Percentiles rank a stretch among this genome's conserved stretches.
These are phyloP conservation scores for Norana najaformis DNA, from an alignment of 2,888 invertebrate species.

Conservation along the genomic window DNA sequence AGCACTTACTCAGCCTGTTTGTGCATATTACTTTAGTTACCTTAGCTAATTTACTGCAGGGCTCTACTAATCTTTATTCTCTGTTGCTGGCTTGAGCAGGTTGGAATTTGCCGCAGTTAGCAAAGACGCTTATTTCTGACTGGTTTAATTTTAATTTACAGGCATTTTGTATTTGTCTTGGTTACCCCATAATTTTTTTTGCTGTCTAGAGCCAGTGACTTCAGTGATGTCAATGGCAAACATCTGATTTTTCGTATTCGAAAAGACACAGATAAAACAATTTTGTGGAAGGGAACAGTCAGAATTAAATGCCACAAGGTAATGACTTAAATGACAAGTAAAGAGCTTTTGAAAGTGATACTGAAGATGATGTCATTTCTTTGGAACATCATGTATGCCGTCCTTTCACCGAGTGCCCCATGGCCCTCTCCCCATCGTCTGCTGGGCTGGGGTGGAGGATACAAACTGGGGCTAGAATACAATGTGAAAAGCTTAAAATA, in stretches of 20 bases:
- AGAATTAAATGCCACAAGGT: constrained; percentile 65
- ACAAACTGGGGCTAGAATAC: no score
- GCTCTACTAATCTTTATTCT: no score
- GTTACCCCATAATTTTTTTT: not conserved
- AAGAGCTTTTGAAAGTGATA: not conserved
- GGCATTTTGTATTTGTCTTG: not conserved
- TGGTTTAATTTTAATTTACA: not conserved
- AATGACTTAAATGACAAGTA: not conserved
- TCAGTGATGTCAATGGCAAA: constrained; percentile 65
- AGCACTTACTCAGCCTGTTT: no score
- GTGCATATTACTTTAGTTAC: no score
- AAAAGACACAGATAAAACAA: constrained; percentile 70
- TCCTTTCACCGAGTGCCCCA: not conserved
- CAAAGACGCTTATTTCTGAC: no score
- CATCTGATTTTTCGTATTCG: constrained; percentile 72
- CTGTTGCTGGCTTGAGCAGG: no score
- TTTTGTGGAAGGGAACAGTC: constrained; percentile 74
- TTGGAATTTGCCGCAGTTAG: not conserved
- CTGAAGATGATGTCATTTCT: not conserved
- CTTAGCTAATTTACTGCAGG: no score
- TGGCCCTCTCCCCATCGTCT: no score
- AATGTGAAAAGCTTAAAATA: no score
- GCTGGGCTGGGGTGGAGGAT: no score
- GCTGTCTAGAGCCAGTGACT: constrained; percentile 31
- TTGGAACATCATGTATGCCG: not conserved